Evolutionary conservation across 2,113 vertebrate genomes (phyloP), one percentile per base, ranked within the genome.

Genomic region (Chamaea fasciata): DNA sequence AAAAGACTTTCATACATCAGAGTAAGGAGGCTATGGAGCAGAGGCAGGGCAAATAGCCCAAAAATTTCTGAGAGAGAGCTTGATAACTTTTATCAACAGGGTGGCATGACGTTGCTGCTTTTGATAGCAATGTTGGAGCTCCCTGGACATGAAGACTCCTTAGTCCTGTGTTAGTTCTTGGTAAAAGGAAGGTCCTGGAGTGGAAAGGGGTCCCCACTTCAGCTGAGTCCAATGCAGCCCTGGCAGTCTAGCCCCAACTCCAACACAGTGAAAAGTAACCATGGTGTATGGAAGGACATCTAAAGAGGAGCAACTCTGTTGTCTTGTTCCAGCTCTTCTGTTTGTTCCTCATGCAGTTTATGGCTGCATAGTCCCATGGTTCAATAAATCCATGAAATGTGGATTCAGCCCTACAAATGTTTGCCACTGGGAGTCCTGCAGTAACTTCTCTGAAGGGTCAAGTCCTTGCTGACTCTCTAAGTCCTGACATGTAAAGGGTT

Each of bases 71-170:
- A 87, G 55, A 78, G 56, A 1, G 46, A 16, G 39, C 52, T 77
- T 81, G 94, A 55, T 95, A 92, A 90, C 27, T 22, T 86, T 89
- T 95, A 83, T 93, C 79, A 88, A 44, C 35, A 81, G 63, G 3
- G 55, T 77, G 35, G 19, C 71, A 80, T 63, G 55, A 83, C 3
- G 1, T 59, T 68, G 55, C 68, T 90, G 47, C 33, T 90, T 88
- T 85, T 76, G 79, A 88, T 81, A 95, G 63, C 59, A 67, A 23
- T 28, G 35, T 80, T 35, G 28, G 35, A 90, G 47, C 42, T 92
- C 67, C 31, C 12, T 65, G 65, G 27, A 39, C 6, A 6, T 20
- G 23, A 80, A 63, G 76, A 42, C 39, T 93, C 15, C 21, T 64
- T 69, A 80, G 50, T 33, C 49, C 41, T 30, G 3, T 41, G 20